Evolutionary conservation across 2,888 invertebrate genomes (phyloP).

Genomic region (Callyntrura guangdongensis): DNA sequence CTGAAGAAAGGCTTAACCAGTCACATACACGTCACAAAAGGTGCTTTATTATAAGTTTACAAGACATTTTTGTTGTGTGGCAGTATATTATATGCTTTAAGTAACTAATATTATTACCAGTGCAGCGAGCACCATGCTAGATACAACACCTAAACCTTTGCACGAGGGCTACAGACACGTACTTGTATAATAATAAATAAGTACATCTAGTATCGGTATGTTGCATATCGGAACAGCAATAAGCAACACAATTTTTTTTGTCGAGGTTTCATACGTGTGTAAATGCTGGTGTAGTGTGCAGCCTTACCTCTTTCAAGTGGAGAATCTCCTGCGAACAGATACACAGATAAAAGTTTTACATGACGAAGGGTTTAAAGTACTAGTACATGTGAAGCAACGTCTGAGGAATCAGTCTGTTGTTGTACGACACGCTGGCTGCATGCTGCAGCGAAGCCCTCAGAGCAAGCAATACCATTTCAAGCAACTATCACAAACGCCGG

Average conservation of each 20-base stretch:
- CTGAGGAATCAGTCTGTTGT: slow-evolving; percentile 80
- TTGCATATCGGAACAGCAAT: too few species aligned
- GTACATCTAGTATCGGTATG: too few species aligned
- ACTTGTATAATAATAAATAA: neutral
- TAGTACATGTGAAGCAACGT: slow-evolving; percentile 59
- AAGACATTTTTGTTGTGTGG: neutral
- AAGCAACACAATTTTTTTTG: too few species aligned
- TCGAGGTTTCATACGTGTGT: too few species aligned
- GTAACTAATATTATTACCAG: neutral
- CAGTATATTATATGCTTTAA: neutral
- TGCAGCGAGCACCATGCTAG: neutral
- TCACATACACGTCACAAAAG: slow-evolving; percentile 2
- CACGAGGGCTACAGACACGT: slow-evolving; percentile 12
- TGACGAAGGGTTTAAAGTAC: slow-evolving; percentile 65
- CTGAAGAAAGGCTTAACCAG: slow-evolving; percentile 33
- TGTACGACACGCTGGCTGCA: slow-evolving; percentile 82
- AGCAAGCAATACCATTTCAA: slow-evolving; percentile 2
- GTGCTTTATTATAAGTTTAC: slow-evolving; percentile 17
- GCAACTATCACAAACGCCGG: neutral
- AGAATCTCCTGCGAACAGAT: too few species aligned
- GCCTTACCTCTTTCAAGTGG: neutral
- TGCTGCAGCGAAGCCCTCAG: slow-evolving; percentile 64
- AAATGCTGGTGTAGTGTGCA: neutral
- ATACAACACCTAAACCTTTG: neutral
- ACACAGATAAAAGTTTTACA: neutral